Conservation (phyloP, 1,140 invertebrate genomes). For the Eciton burchellii region DNA sequence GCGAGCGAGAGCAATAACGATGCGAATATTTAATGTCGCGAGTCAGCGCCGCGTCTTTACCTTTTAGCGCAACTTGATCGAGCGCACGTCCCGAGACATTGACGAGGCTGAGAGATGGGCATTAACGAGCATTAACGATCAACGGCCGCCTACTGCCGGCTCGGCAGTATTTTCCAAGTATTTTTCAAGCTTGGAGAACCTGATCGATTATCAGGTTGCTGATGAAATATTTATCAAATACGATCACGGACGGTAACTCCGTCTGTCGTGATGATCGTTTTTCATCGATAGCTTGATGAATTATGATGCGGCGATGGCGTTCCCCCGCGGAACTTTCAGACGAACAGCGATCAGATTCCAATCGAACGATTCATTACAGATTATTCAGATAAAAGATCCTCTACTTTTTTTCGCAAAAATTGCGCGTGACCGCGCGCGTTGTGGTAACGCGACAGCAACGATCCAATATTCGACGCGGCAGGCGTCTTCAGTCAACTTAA, state of each 20-base stretch:
- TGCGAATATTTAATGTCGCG: constrained; percentile 67
- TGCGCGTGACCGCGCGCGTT: too few relatives aligned
- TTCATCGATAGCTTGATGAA: neutral
- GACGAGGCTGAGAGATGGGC: constrained; percentile 48
- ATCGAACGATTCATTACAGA: neutral
- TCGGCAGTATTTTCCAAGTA: constrained; percentile 7
- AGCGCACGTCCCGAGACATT: constrained; percentile 48
- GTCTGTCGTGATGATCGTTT: neutral
- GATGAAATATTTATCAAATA: constrained; percentile 40
- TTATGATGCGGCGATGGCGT: too few relatives aligned
- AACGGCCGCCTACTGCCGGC: constrained; percentile 2
- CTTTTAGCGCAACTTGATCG: constrained; percentile 58
- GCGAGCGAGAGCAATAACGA: constrained; percentile 24
- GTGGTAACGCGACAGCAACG: constrained; percentile 1
- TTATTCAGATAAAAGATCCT: neutral
- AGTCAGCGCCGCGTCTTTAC: constrained; percentile 34
- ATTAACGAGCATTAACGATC: constrained; percentile 56
- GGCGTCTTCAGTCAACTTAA: constrained; percentile 1
- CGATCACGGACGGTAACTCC: neutral
- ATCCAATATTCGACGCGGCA: constrained; percentile 9
- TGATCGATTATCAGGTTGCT: constrained; percentile 8
- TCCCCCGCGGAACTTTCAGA: neutral
- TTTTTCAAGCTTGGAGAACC: constrained; percentile 30
- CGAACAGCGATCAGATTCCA: too few relatives aligned
- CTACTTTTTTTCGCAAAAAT: neutral